phyloP scores from a whole-genome alignment of 92 coral and sea anemone genomes.

The Zoanthus gigantus region DNA sequence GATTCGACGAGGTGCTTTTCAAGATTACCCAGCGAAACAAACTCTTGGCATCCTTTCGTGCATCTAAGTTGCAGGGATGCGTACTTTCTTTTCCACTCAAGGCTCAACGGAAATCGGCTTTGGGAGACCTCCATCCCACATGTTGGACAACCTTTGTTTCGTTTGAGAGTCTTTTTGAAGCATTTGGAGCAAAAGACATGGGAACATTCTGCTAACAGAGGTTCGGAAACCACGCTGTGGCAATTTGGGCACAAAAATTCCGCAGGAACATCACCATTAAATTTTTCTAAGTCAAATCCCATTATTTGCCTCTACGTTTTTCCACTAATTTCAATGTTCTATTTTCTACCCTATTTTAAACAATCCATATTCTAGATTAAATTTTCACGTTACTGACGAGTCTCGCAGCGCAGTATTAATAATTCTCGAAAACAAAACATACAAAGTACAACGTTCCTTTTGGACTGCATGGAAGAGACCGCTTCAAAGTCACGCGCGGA shows the following conservation, averaged over 20 bases:
- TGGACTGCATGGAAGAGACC: too few relatives aligned
- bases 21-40: constrained; percentile 62
- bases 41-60: constrained; percentile 86
- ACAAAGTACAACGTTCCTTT: too few relatives aligned
- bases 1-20: constrained; percentile 64
- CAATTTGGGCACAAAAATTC: constrained; percentile 89
- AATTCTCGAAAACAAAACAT: too few relatives aligned
- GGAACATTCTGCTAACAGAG: constrained; percentile 72
- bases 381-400: neutral
- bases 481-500: too few relatives aligned
- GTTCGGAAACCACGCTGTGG: constrained; percentile 78
- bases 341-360: neutral
- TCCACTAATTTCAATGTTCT: neutral
- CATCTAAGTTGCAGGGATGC: constrained; percentile 78
- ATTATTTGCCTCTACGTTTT: constrained; percentile 56
- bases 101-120: constrained; percentile 52
- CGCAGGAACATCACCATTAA: constrained; percentile 74
- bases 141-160: constrained; percentile 70
- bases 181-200: constrained; percentile 89
- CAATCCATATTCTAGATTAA: neutral
- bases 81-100: constrained; percentile 74
- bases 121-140: constrained; percentile 66
- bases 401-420: too few relatives aligned
- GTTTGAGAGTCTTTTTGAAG: constrained; percentile 78
- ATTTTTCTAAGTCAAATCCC: constrained; percentile 85